Percentiles rank a stretch among this genome's conserved stretches.
phyloP scores from a whole-genome alignment of 1,140 invertebrate genomes.

The Chrysomallon squamiferum region DNA sequence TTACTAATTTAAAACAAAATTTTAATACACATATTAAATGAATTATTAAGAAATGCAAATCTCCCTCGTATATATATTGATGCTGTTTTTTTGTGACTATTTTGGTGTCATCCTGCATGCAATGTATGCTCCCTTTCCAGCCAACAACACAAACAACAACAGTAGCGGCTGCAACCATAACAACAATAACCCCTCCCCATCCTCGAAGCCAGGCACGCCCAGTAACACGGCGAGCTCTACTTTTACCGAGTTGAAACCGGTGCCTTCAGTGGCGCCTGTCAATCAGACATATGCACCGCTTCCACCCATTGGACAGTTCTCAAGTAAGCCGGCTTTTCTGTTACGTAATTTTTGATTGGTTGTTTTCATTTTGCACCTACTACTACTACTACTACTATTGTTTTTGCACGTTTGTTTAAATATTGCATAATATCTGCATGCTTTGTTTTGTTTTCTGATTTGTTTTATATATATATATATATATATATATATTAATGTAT shows the following conservation, averaged over 20 bases:
- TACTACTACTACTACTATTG: too few species aligned
- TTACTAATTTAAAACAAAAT: too few species aligned
- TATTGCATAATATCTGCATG: neutral
- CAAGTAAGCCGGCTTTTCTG: conserved; percentile 8
- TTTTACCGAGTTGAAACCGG: conserved; percentile 24
- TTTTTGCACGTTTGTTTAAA: neutral
- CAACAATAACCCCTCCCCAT: conserved; percentile 16
- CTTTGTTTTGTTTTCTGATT: neutral
- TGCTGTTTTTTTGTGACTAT: neutral
- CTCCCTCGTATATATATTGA: too few species aligned
- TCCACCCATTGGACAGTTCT: conserved; percentile 12
- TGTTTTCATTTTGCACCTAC: too few species aligned
- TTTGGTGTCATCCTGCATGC: conserved; percentile 4
- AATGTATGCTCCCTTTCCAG: conserved; percentile 2
- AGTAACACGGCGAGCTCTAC: conserved; percentile 2
- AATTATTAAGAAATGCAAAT: too few species aligned
- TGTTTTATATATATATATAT: too few species aligned
- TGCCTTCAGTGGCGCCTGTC: conserved; percentile 6
- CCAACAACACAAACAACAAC: conserved; percentile 8
- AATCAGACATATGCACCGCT: conserved; percentile 12
- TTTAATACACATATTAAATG: too few species aligned
- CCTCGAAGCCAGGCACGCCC: conserved; percentile 11
- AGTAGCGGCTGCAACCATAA: conserved; percentile 13
- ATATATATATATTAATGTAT: too few species aligned
- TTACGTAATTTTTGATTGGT: neutral